phyloP scores from a whole-genome alignment of 2,113 vertebrate species.

The Brachionichthys hirsutus region DNA sequence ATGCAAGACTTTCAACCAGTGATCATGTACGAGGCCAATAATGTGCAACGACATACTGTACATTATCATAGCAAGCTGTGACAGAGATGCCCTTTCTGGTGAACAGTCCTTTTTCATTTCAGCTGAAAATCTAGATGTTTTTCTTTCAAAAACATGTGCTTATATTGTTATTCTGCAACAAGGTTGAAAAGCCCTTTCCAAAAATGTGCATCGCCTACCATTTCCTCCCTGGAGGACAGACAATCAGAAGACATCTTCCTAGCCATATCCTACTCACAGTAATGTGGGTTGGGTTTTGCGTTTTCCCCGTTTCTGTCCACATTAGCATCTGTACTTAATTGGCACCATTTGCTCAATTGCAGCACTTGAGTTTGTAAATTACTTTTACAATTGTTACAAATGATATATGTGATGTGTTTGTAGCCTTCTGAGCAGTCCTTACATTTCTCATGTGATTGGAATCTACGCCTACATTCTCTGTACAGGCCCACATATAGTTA shows the following conservation, averaged over 20 bases:
- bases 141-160: slow-evolving; percentile 3
- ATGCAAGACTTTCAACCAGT: slow-evolving; percentile 3
- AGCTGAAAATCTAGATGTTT: background rate
- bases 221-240: slow-evolving; percentile 44
- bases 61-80: background rate
- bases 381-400: slow-evolving; percentile 76
- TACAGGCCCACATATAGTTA: too few relatives aligned
- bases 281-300: slow-evolving; percentile 57
- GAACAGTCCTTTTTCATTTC: slow-evolving; percentile 14
- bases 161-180: slow-evolving; percentile 38
- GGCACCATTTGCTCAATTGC: slow-evolving; percentile 72
- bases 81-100: background rate
- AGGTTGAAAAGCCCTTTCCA: slow-evolving; percentile 28
- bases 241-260: slow-evolving; percentile 46
- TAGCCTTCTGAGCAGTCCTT: too few relatives aligned
- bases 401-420: slow-evolving; percentile 65
- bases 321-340: slow-evolving; percentile 76
- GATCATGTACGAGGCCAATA: background rate
- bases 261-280: slow-evolving; percentile 47
- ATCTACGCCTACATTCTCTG: too few relatives aligned
- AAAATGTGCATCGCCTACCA: slow-evolving; percentile 18
- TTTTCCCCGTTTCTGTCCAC: slow-evolving; percentile 65
- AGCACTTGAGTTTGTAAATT: slow-evolving; percentile 74
- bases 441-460: too few relatives aligned
- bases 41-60: background rate